Conservation (phyloP, 1,140 invertebrate genomes). For the Argopecten irradians region DNA sequence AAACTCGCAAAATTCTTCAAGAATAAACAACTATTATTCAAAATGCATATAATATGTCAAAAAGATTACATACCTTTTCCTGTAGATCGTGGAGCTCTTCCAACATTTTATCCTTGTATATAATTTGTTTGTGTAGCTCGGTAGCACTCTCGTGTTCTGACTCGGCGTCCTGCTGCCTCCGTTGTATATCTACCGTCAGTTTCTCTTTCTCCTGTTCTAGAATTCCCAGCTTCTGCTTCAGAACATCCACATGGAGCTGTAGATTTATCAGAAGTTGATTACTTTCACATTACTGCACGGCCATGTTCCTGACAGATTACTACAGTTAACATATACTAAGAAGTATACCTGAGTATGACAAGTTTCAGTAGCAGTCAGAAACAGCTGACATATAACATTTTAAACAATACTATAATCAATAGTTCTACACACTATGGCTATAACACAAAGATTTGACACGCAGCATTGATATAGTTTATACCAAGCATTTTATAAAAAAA, state of each 20-base stretch:
- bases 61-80: slow-evolving; percentile 49
- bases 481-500: too few relatives aligned
- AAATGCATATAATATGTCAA: neutral
- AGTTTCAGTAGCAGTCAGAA: too few relatives aligned
- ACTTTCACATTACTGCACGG: neutral
- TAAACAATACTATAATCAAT: too few relatives aligned
- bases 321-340: too few relatives aligned
- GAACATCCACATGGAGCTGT: slow-evolving; percentile 65
- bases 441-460: too few relatives aligned
- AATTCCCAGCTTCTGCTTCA: slow-evolving; percentile 58
- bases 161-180: slow-evolving; percentile 53
- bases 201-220: slow-evolving; percentile 55
- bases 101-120: slow-evolving; percentile 54
- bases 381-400: too few relatives aligned
- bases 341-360: too few relatives aligned
- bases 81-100: slow-evolving; percentile 47
- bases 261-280: neutral
- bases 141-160: slow-evolving; percentile 44
- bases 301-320: too few relatives aligned
- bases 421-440: too few relatives aligned
- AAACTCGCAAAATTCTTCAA: neutral
- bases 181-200: slow-evolving; percentile 49
- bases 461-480: too few relatives aligned
- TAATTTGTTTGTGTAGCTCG: slow-evolving; percentile 56
- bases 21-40: slow-evolving; percentile 12